Conservation (phyloP, 2,797 vertebrate genomes). For the Pangasius mekongensis region DNA sequence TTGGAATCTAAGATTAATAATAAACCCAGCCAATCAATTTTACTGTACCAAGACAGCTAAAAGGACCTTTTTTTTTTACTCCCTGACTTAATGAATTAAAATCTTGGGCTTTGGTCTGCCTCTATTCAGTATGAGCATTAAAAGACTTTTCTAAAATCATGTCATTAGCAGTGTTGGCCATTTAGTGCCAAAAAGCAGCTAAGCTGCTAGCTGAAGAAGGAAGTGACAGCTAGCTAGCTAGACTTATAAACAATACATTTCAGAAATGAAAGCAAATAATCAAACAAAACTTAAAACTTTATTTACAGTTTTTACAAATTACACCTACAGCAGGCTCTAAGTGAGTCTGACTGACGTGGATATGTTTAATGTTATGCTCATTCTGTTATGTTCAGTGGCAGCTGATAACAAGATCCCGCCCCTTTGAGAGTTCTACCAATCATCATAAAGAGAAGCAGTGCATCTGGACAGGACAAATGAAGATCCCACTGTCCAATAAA, state of each 20-base stretch:
- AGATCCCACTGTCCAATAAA: not conserved
- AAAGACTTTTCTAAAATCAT: not conserved
- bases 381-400: not conserved
- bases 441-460: not conserved
- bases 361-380: not conserved
- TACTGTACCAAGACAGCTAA: not conserved
- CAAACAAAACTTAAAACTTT: not conserved
- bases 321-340: not conserved
- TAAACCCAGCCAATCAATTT: not conserved
- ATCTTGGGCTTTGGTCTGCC: not conserved
- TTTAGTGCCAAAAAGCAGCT: not conserved
- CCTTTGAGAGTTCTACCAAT: not conserved
- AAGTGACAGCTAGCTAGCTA: not conserved
- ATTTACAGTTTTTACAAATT: not conserved
- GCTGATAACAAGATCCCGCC: not conserved
- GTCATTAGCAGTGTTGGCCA: not conserved
- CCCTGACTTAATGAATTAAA: not conserved
- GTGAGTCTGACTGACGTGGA: not conserved
- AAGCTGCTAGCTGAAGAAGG: not conserved
- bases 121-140: not conserved
- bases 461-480: not conserved
- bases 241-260: not conserved
- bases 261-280: not conserved
- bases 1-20: not conserved
- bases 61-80: not conserved